Evolutionary conservation across 2,888 invertebrate species (phyloP).

Genomic region (Euzetes globulus): DNA sequence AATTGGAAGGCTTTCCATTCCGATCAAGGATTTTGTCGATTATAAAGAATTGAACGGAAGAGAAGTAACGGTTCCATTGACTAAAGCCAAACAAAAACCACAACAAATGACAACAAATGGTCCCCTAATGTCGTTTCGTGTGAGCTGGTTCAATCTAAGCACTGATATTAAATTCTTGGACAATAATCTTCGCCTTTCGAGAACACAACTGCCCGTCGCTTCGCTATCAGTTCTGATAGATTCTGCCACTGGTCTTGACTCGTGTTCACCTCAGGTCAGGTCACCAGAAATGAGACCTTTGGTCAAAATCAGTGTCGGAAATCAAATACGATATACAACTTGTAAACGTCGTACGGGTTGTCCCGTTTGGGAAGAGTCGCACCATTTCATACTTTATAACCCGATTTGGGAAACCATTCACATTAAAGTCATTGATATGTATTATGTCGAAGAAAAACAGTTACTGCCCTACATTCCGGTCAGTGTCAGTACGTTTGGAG

Average conservation of each 20-base stretch:
- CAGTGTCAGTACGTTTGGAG: neutral
- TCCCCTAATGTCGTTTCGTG: neutral
- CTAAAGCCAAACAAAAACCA: neutral
- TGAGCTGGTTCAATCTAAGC: slow-evolving; percentile 9
- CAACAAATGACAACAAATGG: neutral
- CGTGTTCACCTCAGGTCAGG: neutral
- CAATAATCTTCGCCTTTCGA: neutral
- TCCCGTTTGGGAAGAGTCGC: slow-evolving; percentile 22
- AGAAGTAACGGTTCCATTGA: neutral
- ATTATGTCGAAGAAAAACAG: slow-evolving; percentile 25
- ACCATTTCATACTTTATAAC: slow-evolving; percentile 14
- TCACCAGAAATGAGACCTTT: slow-evolving; percentile 16
- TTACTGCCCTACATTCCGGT: neutral
- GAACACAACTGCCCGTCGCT: slow-evolving; percentile 15
- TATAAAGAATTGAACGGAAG: neutral
- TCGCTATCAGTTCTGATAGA: slow-evolving; percentile 8
- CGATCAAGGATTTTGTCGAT: slow-evolving; percentile 10
- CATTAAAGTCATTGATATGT: slow-evolving; percentile 24
- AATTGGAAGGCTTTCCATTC: slow-evolving; percentile 14
- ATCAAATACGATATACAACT: slow-evolving; percentile 19
- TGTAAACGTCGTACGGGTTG: slow-evolving; percentile 21
- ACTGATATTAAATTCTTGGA: neutral
- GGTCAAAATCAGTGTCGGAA: slow-evolving; percentile 24
- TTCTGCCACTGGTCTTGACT: slow-evolving; percentile 12
- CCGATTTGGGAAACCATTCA: neutral